A percentile compares a stretch with the other conserved stretches of the same genome.
phyloP scores from a whole-genome alignment of 2,888 invertebrate species.

The Acleris literana region DNA sequence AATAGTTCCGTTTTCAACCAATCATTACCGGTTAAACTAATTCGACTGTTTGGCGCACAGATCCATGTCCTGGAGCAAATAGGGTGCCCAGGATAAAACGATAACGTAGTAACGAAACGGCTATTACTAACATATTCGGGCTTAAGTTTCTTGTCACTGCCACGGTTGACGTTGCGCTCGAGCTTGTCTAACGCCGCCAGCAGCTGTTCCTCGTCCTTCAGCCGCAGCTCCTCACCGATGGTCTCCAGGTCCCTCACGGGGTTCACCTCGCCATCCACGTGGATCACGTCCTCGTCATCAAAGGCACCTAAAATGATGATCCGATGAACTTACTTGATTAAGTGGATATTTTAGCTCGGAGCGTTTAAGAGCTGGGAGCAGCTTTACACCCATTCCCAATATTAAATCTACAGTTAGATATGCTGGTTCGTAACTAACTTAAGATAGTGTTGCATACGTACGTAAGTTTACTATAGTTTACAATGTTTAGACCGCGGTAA shows the following conservation, averaged over 20 bases:
- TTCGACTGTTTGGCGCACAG: too few relatives aligned
- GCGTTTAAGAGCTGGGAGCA: too few relatives aligned
- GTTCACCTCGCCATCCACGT: constrained; percentile 99
- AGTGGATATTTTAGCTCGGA: background rate
- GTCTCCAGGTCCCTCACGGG: constrained; percentile 98
- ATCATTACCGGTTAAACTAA: too few relatives aligned
- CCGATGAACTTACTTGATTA: background rate
- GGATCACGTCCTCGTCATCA: constrained; percentile 98
- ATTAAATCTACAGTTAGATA: background rate
- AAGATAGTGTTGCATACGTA: too few relatives aligned
- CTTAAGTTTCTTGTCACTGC: constrained; percentile 96
- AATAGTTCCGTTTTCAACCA: too few relatives aligned
- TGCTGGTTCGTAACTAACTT: background rate
- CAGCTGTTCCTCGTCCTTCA: constrained; percentile 97
- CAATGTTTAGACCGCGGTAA: too few relatives aligned
- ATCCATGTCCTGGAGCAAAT: too few relatives aligned
- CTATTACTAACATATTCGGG: constrained; percentile 93
- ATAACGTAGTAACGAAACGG: too few relatives aligned
- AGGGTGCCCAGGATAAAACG: too few relatives aligned
- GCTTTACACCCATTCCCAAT: too few relatives aligned
- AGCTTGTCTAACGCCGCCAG: constrained; percentile 92
- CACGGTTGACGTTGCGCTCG: constrained; percentile 92
- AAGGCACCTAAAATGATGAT: constrained; percentile 89
- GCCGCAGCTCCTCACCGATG: constrained; percentile 96
- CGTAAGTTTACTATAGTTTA: too few relatives aligned